Conservation (phyloP, 2,888 invertebrate genomes). For the Heliconius hortense region DNA sequence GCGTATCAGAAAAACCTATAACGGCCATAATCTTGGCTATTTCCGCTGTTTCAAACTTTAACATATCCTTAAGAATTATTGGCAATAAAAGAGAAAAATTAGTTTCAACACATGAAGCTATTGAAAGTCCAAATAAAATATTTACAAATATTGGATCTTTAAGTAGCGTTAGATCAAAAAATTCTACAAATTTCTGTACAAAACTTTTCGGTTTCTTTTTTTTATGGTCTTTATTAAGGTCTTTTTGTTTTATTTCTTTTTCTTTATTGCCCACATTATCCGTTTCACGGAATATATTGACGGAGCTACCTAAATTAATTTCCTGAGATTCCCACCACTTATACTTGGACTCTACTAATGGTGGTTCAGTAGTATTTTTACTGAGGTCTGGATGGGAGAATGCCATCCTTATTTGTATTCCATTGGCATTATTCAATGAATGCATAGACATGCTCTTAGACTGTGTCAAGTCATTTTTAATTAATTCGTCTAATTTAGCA, state of each 20-base stretch:
- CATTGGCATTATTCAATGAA: conserved; percentile 60
- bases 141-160: conserved; percentile 86
- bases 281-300: conserved; percentile 79
- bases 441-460: conserved; percentile 69
- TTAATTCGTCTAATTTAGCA: conserved; percentile 51
- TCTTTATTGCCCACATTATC: conserved; percentile 49
- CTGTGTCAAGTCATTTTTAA: conserved; percentile 54
- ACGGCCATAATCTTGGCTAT: conserved; percentile 85
- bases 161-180: conserved; percentile 85
- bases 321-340: conserved; percentile 83
- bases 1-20: conserved; percentile 81
- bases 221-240: conserved; percentile 39
- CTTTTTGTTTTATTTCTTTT: conserved; percentile 49
- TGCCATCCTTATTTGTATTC: conserved; percentile 65
- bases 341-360: conserved; percentile 60
- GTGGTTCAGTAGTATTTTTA: conserved; percentile 55
- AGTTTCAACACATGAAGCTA: conserved; percentile 86
- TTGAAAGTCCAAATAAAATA: conserved; percentile 85
- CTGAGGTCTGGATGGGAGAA: conserved; percentile 72
- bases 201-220: conserved; percentile 52
- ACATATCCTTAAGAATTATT: conserved; percentile 85
- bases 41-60: conserved; percentile 79
- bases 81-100: conserved; percentile 86
- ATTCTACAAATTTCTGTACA: conserved; percentile 66
- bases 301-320: conserved; percentile 83